phyloP scores from a whole-genome alignment of 2,888 invertebrate genomes.

The Acleris cristana region DNA sequence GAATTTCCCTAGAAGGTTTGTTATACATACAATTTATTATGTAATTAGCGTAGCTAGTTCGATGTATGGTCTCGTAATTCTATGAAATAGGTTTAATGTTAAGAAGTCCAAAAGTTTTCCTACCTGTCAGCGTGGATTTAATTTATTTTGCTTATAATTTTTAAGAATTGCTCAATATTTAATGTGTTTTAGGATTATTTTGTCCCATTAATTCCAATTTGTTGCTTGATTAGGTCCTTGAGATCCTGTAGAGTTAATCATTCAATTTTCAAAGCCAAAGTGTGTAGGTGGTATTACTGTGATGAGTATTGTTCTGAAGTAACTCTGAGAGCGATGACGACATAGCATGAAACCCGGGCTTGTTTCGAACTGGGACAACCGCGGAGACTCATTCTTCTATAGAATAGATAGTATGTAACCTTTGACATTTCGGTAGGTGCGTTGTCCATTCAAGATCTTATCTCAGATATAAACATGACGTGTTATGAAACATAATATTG shows the following conservation, averaged over 20 bases:
- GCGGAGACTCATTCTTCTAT: constrained; percentile 28
- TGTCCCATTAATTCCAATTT: constrained; percentile 9
- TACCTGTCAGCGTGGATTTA: constrained; percentile 34
- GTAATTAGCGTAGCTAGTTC: constrained; percentile 58
- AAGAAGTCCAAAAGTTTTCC: constrained; percentile 45
- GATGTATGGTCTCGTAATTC: constrained; percentile 50
- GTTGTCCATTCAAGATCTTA: not conserved
- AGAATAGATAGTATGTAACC: constrained; percentile 22
- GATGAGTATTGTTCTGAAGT: constrained; percentile 39
- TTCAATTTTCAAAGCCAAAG: constrained; percentile 17
- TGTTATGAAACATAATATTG: too few species aligned
- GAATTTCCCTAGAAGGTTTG: constrained; percentile 69
- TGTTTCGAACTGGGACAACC: constrained; percentile 50
- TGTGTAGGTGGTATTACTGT: constrained; percentile 25
- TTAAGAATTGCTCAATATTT: constrained; percentile 73
- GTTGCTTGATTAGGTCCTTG: constrained; percentile 2
- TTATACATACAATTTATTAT: constrained; percentile 51
- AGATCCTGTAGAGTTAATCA: not conserved
- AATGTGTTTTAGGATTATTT: constrained; percentile 52
- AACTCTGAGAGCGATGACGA: constrained; percentile 39
- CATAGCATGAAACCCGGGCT: constrained; percentile 41
- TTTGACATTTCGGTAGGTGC: constrained; percentile 11
- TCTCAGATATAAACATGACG: not conserved
- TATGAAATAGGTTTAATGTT: constrained; percentile 49
- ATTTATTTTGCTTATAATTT: constrained; percentile 49